A percentile compares a stretch with the other conserved stretches of the same genome.
Evolutionary conservation across 2,113 vertebrate species (phyloP).

Genomic region (Cephalopterus ornatus): DNA sequence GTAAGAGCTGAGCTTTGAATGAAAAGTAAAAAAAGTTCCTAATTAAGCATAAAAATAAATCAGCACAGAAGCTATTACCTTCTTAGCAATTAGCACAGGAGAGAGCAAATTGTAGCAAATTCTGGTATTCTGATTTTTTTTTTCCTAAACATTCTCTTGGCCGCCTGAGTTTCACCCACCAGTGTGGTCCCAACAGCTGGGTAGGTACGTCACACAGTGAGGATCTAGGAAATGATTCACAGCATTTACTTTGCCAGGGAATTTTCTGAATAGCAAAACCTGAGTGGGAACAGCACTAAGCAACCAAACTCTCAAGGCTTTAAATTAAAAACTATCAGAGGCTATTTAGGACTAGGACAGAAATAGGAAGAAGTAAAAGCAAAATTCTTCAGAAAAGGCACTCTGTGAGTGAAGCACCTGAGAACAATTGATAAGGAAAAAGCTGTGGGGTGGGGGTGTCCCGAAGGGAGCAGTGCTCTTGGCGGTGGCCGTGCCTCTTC

Average conservation of each 20-base stretch:
- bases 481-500: background rate
- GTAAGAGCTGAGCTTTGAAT: background rate
- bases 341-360: background rate
- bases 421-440: rapidly evolving
- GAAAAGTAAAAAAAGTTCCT: background rate
- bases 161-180: background rate
- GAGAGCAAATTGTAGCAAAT: background rate
- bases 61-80: background rate
- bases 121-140: rapidly evolving
- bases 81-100: background rate
- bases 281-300: background rate
- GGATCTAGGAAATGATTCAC: background rate
- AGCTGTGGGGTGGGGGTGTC: background rate
- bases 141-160: background rate
- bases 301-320: rapidly evolving
- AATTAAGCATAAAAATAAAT: background rate
- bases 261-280: background rate
- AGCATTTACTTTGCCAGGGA: background rate
- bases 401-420: background rate
- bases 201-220: background rate
- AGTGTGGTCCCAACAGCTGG: rapidly evolving
- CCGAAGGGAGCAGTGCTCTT: background rate
- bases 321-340: background rate
- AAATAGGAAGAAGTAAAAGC: background rate
- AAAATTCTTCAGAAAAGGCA: background rate